Base-by-base conservation (phyloP, 2,797 vertebrate genomes). In the Sebastes vulpes region DNA sequence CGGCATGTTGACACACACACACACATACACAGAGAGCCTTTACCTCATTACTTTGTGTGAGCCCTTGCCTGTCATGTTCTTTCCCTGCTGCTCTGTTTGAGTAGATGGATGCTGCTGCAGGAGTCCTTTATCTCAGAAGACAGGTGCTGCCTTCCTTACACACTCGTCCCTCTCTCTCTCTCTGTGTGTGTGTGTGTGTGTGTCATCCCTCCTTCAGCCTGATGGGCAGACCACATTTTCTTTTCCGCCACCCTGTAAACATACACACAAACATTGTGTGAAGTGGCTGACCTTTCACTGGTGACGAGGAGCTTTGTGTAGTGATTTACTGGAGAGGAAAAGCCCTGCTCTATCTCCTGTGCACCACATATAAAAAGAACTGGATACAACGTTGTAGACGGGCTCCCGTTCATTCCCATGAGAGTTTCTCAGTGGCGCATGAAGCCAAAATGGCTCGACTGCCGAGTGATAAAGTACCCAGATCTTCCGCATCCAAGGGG, bases 71-170 rank as follows among this genome's bases (percentile, higher is more conserved):
- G 87, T 84, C 88, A 78, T 91, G 82, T 90, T 92, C 79, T 82
- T 66, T 77, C 65, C 67, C 70, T 70, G 71, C 83, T 85, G 81
- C 85, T 85, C 82, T 73, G 75, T 92, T 74, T 87, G 71, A 90
- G 84, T 67, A 85, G 92, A 91, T 81, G 75, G 84, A 88, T 89
- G 85, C 89, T 46, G 50, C 86, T 79, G 84, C 31, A 67, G 61
- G 70, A 86, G 80, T 89, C 77, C 83, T 92, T 94, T 93, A 93
- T 95, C 91, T 93, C 82, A 79, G 83, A 83, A 84, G 88, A 93
- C 93, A 94, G 91, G 86, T 86, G 82, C 84, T 82, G 71, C 81
- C 79, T 42, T 42, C 79, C 79, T 32, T 35, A 66, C 80, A 88
- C 86, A 72, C 7, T 68, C 79, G 67, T 72, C 35, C 66, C 52